Conservation (phyloP, 1,140 invertebrate genomes). For the Bombyx mandarina region DNA sequence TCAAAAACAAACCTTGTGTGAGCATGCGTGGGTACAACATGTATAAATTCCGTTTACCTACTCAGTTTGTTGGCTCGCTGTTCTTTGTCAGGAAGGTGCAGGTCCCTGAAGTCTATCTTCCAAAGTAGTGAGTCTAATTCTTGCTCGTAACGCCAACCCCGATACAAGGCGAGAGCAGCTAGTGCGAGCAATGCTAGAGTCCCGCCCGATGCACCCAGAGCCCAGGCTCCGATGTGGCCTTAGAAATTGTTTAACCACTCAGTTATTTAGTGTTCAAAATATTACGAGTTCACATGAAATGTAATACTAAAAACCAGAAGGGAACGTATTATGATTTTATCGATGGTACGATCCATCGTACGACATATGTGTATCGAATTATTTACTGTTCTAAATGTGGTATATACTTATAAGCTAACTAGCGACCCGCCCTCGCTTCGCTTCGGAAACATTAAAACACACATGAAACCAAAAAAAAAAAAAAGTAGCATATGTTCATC, state of each 20-base stretch:
- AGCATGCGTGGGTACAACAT: constrained; percentile 32
- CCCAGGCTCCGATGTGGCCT: constrained; percentile 88
- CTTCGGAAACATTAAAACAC: no score
- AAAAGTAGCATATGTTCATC: no score
- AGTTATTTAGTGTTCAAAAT: not conserved
- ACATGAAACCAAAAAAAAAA: no score
- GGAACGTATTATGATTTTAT: no score
- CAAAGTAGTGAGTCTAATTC: constrained; percentile 94
- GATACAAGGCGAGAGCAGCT: constrained; percentile 80
- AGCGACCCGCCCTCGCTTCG: no score
- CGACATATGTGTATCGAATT: no score
- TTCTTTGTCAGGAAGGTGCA: constrained; percentile 69
- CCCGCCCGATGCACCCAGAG: constrained; percentile 83
- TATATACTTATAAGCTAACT: no score
- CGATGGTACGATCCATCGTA: no score
- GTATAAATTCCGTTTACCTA: constrained; percentile 65
- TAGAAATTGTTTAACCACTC: constrained; percentile 4
- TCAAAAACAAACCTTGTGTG: no score
- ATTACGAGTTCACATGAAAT: no score
- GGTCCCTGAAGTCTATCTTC: constrained; percentile 95
- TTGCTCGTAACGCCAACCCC: constrained; percentile 96
- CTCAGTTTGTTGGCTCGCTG: constrained; percentile 68
- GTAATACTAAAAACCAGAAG: no score
- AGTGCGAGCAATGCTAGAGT: constrained; percentile 79
- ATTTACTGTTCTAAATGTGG: no score